phyloP scores from a whole-genome alignment of 1,140 invertebrate genomes.

The Pissodes strobi region DNA sequence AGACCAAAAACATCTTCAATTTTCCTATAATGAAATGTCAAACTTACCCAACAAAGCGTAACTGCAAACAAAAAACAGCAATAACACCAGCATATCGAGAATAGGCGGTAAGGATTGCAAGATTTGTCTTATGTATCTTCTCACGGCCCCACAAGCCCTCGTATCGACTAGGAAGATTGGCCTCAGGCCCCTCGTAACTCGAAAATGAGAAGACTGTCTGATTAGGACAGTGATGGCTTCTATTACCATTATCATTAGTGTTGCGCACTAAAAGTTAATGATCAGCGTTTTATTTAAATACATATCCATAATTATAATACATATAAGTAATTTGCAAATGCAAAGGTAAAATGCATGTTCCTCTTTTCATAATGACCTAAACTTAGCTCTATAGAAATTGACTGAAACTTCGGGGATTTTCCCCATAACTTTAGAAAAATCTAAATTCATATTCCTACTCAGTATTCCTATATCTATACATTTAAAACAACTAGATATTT shows the following conservation, averaged over 20 bases:
- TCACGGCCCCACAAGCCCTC: constrained; percentile 76
- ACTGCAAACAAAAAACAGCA: constrained; percentile 85
- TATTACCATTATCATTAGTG: constrained; percentile 81
- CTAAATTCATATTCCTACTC: no score
- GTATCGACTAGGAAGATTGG: constrained; percentile 90
- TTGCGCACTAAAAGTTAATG: constrained; percentile 67
- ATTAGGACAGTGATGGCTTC: constrained; percentile 83
- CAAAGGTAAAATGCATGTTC: no score
- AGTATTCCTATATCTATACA: no score
- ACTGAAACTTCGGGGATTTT: no score
- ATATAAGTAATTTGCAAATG: no score
- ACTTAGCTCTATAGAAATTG: no score
- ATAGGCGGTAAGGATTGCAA: constrained; percentile 87
- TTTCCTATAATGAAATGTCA: no score
- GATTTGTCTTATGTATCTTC: constrained; percentile 74
- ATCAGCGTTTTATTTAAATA: not conserved
- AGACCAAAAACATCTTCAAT: no score
- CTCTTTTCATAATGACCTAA: no score
- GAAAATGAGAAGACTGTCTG: constrained; percentile 83
- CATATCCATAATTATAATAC: no score
- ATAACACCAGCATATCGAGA: constrained; percentile 82
- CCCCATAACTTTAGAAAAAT: no score
- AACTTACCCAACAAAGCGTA: constrained; percentile 69
- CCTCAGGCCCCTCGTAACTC: constrained; percentile 84
- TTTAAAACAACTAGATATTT: no score